A percentile compares a stretch with the other conserved stretches of the same genome.
phyloP scores from a whole-genome alignment of 2,797 vertebrate genomes.

The Parotocinclus haroldoi region DNA sequence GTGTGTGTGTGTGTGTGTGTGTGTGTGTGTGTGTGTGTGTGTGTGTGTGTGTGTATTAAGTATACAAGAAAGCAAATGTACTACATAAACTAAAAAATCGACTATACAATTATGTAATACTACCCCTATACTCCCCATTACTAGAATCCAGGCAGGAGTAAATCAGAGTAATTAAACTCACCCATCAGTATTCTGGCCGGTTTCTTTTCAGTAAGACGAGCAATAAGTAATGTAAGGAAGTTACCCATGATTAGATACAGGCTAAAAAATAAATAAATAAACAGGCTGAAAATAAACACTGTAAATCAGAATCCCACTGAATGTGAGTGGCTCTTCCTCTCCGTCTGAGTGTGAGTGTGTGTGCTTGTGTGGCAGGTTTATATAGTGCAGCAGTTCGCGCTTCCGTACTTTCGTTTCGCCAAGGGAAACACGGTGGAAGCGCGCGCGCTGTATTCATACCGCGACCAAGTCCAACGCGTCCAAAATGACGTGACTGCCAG shows the following conservation, averaged over 20 bases:
- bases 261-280: no score
- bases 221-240: conserved; percentile 14
- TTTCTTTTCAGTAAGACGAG: conserved; percentile 22
- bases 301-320: no score
- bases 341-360: no score
- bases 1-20: no score
- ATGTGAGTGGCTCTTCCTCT: no score
- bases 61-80: no score
- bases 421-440: background rate
- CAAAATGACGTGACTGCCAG: conserved; percentile 27
- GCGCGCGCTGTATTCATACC: background rate
- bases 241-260: conserved; percentile 35
- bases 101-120: no score
- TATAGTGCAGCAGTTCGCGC: background rate
- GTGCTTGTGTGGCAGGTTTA: background rate
- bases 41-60: no score
- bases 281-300: no score
- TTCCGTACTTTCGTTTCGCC: conserved; percentile 30
- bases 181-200: conserved; percentile 39
- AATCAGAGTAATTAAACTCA: conserved; percentile 17
- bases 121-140: no score
- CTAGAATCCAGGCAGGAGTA: background rate
- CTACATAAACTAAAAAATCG: no score
- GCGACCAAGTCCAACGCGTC: conserved; percentile 27
- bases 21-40: no score